Evolutionary conservation across 2,888 invertebrate genomes (phyloP).

Genomic region (Chironomus tentans): DNA sequence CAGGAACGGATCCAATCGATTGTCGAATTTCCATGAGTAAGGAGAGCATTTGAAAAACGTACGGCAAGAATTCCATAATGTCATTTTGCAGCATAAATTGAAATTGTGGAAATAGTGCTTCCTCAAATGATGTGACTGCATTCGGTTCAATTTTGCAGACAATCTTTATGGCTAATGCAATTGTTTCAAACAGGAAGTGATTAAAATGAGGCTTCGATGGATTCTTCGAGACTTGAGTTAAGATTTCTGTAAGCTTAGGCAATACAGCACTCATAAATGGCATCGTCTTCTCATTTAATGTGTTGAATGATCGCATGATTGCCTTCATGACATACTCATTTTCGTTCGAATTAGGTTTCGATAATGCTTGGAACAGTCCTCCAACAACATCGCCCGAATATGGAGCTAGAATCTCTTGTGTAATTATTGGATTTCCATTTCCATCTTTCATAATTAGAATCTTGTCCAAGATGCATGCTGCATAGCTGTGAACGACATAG

Average conservation of each 20-base stretch:
- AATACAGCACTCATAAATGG: constrained; percentile 72
- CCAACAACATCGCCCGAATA: constrained; percentile 59
- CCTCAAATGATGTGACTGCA: constrained; percentile 82
- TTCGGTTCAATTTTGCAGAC: constrained; percentile 73
- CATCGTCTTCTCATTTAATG: constrained; percentile 70
- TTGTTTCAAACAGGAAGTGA: constrained; percentile 94
- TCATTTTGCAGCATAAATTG: constrained; percentile 91
- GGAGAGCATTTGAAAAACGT: constrained; percentile 95
- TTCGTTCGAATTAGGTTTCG: constrained; percentile 67
- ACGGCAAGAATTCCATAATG: constrained; percentile 84
- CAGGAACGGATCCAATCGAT: constrained; percentile 53
- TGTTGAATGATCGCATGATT: constrained; percentile 79
- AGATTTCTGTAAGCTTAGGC: constrained; percentile 74
- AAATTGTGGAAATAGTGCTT: constrained; percentile 88
- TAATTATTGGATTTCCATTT: constrained; percentile 43
- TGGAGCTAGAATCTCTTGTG: constrained; percentile 46
- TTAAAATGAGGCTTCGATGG: constrained; percentile 96
- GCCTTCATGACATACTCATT: constrained; percentile 99
- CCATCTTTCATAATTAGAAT: constrained; percentile 65
- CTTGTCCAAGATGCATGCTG: constrained; percentile 85
- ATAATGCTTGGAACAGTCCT: constrained; percentile 67
- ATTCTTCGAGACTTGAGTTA: constrained; percentile 79
- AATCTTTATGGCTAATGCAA: constrained; percentile 82
- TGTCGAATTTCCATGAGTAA: constrained; percentile 71
- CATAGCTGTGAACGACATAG: constrained; percentile 90